Conservation (phyloP, 2,797 vertebrate genomes). For the Amphiprion clarkii region DNA sequence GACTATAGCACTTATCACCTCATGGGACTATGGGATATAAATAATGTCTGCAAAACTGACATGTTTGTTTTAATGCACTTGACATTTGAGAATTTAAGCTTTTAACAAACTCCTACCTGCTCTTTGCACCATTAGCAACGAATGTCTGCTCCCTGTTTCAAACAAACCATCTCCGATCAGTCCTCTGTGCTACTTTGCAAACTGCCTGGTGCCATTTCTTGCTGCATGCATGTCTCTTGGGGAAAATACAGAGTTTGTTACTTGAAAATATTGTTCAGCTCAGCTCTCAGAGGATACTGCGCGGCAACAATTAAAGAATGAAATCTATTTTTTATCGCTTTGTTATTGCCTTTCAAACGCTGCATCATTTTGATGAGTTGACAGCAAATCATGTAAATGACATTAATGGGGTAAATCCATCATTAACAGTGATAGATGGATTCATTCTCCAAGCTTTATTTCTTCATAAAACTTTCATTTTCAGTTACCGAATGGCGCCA, state of each 20-base stretch:
- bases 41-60: constrained; percentile 12
- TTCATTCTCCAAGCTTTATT: constrained; percentile 22
- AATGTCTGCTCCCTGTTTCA: background rate
- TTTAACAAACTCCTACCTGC: constrained; percentile 1
- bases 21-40: constrained; percentile 23
- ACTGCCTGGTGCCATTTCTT: background rate
- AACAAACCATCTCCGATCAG: background rate
- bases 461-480: constrained; percentile 34
- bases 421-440: constrained; percentile 45
- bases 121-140: background rate
- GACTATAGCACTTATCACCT: constrained; percentile 14
- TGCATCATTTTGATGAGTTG: constrained; percentile 46
- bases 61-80: constrained; percentile 9
- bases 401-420: constrained; percentile 41
- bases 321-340: constrained; percentile 44
- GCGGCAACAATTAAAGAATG: constrained; percentile 26
- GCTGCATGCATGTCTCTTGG: background rate
- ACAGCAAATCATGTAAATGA: constrained; percentile 31
- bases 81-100: constrained; percentile 9
- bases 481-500: constrained; percentile 20
- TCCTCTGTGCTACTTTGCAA: background rate
- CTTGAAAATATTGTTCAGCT: constrained; percentile 27
- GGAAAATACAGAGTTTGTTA: background rate
- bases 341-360: constrained; percentile 43
- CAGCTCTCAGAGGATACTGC: constrained; percentile 1